Base-by-base conservation (phyloP, 2,113 vertebrate genomes). In the Perccottus glenii region DNA sequence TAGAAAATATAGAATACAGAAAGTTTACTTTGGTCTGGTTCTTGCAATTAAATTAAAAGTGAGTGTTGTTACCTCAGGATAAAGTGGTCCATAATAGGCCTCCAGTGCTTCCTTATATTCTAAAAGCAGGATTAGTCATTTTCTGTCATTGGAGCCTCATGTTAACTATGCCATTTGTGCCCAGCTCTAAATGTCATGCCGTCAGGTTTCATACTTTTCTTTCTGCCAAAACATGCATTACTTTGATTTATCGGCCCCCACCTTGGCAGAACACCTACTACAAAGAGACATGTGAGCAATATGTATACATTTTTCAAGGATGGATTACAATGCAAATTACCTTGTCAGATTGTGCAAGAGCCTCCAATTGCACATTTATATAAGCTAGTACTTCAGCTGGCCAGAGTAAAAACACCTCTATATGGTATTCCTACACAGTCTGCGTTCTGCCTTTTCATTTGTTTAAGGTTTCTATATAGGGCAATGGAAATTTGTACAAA, bases 311-410 rank as follows among this genome's bases (percentile, higher is more conserved):
- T 75, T 82, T 50, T 43, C 27, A n/a, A 9, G 14, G 60, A 49
- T 43, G 66, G 68, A 85, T 80, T 82, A 59, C 64, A 19, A 84
- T 74, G 73, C 69, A 85, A 84, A 87, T 82, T 63, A 75, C 78
- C 78, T 62, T 70, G 71, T 80, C 73, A 58, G 11, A n/a, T 47
- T 11, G 11, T n/a, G 44, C 64, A 9, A 2, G 4, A 3, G 61
- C 75, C 71, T 70, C 38, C 52, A 78, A 60, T 53, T 14, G 33
- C 5, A 15, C 47, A 48, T 73, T 73, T 74, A 44, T 51, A 43
- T 4, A 12, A 55, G 65, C 33, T 10, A 19, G 36, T 8, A 14
- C 50, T 49, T 66, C 42, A 71, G 47, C 57, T n/a, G 51, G 35
- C 9, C 49, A 35, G 55, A 57, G 46, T 60, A 10, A 36, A 61